phyloP scores from a whole-genome alignment of 2,888 invertebrate species.

The Geophilus truncorum region DNA sequence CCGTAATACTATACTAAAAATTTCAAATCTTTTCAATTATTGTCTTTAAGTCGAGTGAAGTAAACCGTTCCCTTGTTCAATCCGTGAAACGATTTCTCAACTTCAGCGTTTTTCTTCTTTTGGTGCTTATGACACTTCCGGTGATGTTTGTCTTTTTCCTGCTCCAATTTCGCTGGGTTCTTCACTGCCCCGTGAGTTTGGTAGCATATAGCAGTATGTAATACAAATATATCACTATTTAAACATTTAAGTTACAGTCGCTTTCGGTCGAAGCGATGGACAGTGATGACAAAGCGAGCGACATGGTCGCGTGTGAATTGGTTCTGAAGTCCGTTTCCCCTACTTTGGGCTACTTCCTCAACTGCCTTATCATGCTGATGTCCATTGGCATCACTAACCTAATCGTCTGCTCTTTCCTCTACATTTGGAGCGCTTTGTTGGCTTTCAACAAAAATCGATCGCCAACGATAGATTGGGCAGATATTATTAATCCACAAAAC shows the following conservation, averaged over 20 bases:
- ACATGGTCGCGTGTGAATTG: neutral
- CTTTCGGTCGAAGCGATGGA: neutral
- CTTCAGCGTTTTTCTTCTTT: neutral
- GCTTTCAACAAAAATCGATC: neutral
- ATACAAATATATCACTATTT: too few relatives aligned
- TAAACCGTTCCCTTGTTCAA: neutral
- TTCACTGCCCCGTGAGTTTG: neutral
- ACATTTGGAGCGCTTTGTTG: neutral
- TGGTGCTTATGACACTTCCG: neutral
- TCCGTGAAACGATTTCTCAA: neutral
- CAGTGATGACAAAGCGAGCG: neutral
- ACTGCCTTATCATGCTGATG: neutral
- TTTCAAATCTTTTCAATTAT: too few relatives aligned
- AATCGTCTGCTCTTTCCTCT: neutral
- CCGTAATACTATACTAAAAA: too few relatives aligned
- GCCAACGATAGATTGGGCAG: neutral
- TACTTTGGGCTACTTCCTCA: neutral
- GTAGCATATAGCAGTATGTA: too few relatives aligned
- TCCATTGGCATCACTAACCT: neutral
- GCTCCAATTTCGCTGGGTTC: neutral
- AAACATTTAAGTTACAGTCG: too few relatives aligned
- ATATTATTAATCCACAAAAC: neutral
- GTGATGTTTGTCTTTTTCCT: slow-evolving; percentile 4
- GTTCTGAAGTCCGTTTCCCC: neutral
- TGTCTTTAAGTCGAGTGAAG: neutral